Conservation (phyloP, 2,113 vertebrate species). For the Puntigrus tetrazona region DNA sequence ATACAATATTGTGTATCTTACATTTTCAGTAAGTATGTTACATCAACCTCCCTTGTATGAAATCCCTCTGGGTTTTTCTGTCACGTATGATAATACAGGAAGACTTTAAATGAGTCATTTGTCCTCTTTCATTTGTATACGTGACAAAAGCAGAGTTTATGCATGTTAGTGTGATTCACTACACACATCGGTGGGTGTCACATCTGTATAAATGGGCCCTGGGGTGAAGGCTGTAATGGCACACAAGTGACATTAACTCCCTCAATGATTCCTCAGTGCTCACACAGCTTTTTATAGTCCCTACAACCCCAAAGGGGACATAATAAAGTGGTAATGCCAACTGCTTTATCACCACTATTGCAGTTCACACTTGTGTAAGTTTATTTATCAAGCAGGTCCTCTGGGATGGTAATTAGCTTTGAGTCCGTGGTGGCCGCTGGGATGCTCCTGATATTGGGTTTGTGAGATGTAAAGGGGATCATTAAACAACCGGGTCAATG, state of each 20-base stretch:
- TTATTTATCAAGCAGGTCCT: constrained; percentile 23
- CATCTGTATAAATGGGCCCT: constrained; percentile 31
- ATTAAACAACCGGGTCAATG: constrained; percentile 1
- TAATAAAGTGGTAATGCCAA: constrained; percentile 14
- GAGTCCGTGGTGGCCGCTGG: constrained; percentile 6
- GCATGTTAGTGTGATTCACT: constrained; percentile 9
- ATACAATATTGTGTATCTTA: not conserved
- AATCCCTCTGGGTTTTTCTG: not conserved
- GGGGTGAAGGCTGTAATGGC: constrained; percentile 21
- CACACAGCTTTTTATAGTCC: constrained; percentile 14
- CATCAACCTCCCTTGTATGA: not conserved
- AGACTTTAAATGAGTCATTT: not conserved
- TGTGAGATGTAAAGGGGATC: not conserved
- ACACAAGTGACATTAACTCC: constrained; percentile 50
- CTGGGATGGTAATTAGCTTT: constrained; percentile 19
- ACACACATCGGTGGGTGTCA: constrained; percentile 9
- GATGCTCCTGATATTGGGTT: not conserved
- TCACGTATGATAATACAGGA: not conserved
- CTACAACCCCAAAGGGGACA: constrained; percentile 1
- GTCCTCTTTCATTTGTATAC: not conserved
- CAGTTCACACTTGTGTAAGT: constrained; percentile 14
- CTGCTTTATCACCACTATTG: constrained; percentile 12
- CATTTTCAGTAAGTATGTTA: not conserved
- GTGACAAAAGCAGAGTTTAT: not conserved
- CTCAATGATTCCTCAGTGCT: constrained; percentile 7